A percentile compares a stretch with the other conserved stretches of the same genome.
Conservation (phyloP, 2,797 vertebrate genomes). For the Tauraco hartlaubi region DNA sequence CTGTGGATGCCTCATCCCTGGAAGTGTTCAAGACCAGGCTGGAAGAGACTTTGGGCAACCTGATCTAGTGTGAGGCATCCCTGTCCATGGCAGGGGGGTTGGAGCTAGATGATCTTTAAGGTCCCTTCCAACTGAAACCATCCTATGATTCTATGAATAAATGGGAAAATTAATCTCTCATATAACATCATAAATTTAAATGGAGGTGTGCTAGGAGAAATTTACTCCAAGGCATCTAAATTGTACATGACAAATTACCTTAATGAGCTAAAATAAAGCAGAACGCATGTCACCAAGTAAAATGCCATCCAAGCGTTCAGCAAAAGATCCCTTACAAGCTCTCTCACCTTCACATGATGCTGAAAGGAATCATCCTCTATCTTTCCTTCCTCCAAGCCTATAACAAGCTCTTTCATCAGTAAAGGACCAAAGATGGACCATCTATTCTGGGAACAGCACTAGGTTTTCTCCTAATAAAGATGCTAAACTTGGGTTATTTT, state of each 20-base stretch:
- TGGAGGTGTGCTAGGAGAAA: not conserved
- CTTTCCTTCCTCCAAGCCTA: not conserved
- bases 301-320: not conserved
- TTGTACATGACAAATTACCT: not conserved
- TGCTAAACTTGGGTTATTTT: not conserved
- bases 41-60: too few species aligned
- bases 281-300: not conserved
- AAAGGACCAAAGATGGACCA: not conserved
- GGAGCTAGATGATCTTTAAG: too few species aligned
- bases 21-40: too few species aligned
- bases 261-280: slow-evolving; percentile 15
- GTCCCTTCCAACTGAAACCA: too few species aligned
- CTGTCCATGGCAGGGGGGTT: too few species aligned
- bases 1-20: too few species aligned
- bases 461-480: not conserved
- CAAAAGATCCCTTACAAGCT: not conserved
- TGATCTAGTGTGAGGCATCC: too few species aligned
- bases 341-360: not conserved
- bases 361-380: not conserved
- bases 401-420: not conserved
- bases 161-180: not conserved
- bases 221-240: not conserved
- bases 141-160: too few species aligned
- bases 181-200: not conserved
- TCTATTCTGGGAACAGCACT: not conserved